Conservation (phyloP, 2,113 vertebrate genomes). For the Sapajus apella region DNA sequence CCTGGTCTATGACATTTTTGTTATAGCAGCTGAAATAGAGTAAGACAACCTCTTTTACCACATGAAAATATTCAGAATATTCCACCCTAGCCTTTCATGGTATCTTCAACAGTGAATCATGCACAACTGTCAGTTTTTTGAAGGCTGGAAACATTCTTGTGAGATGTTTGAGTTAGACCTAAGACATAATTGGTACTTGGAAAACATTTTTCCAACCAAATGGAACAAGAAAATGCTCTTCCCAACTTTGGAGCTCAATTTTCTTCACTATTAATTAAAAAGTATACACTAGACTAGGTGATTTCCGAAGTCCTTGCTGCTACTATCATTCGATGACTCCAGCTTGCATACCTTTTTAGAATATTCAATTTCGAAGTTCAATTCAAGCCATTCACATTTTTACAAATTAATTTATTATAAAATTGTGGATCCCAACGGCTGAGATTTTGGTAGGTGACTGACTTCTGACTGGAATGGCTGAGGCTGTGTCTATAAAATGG, state of each 20-base stretch:
- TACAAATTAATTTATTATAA: conserved; percentile 41
- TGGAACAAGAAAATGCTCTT: not conserved
- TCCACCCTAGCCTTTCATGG: not conserved
- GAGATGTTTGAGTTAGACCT: not conserved
- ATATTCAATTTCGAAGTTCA: conserved; percentile 5
- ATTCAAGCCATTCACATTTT: conserved; percentile 41
- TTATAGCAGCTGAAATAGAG: not conserved
- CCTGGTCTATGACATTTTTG: not conserved
- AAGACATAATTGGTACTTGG: not conserved
- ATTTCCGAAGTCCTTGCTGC: not conserved
- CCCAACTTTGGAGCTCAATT: not conserved
- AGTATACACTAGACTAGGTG: not conserved
- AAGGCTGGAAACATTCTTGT: not conserved
- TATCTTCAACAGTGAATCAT: not conserved
- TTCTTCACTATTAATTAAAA: not conserved
- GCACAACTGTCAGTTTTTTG: not conserved
- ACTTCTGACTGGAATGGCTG: conserved; percentile 28
- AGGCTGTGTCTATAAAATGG: not conserved
- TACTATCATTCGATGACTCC: not conserved
- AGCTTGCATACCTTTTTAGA: not conserved
- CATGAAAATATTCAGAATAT: conserved; percentile 19
- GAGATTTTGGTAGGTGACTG: not conserved
- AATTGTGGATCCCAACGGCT: not conserved
- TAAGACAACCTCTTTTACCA: not conserved
- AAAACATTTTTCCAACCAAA: conserved; percentile 7